phyloP scores from a whole-genome alignment of 1,140 invertebrate genomes.

The Drosophila tropicalis region DNA sequence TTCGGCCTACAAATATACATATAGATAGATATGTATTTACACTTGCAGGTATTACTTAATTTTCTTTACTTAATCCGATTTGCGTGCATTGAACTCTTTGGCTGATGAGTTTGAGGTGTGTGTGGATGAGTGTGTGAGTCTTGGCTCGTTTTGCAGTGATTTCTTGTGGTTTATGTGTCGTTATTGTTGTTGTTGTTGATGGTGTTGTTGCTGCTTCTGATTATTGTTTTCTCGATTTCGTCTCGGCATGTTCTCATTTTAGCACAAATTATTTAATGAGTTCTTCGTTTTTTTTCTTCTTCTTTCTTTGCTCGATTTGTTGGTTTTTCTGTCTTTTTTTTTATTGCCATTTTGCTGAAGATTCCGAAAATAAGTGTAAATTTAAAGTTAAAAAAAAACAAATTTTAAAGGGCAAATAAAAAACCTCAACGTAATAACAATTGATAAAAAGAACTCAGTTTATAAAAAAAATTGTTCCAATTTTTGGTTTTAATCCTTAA shows the following conservation, averaged over 20 bases:
- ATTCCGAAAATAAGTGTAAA: conserved; percentile 1
- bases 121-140: conserved; percentile 30
- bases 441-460: too few species aligned
- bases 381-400: too few species aligned
- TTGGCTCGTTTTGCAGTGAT: conserved; percentile 46
- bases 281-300: conserved; percentile 45
- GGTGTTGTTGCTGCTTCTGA: conserved; percentile 34
- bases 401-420: too few species aligned
- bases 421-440: too few species aligned
- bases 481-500: too few species aligned
- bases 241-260: conserved; percentile 58
- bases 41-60: conserved; percentile 69
- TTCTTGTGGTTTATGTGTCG: conserved; percentile 54
- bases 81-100: conserved; percentile 76
- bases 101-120: conserved; percentile 42
- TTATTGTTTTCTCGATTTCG: conserved; percentile 50
- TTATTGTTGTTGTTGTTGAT: conserved; percentile 36
- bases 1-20: conserved; percentile 4
- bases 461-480: too few species aligned
- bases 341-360: conserved; percentile 18
- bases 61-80: conserved; percentile 78
- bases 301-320: conserved; percentile 4
- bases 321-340: conserved; percentile 17
- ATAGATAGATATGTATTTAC: conserved; percentile 18
- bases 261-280: conserved; percentile 59